These are phyloP conservation scores for Drosophila grimshawi DNA, from an alignment of 1,140 invertebrate species.

Conservation along the genomic window DNA sequence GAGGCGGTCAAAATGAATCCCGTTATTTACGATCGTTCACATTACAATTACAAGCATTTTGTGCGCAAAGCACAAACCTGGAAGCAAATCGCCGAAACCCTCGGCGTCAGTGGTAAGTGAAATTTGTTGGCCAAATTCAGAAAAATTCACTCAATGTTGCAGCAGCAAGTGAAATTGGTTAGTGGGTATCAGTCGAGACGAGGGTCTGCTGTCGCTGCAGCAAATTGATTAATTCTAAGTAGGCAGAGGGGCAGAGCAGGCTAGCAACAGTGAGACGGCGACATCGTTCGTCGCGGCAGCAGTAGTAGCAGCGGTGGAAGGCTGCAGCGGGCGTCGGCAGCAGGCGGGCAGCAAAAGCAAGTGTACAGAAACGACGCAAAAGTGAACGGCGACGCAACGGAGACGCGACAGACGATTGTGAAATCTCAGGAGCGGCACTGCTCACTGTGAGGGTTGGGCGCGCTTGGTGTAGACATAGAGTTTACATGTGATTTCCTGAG, in stretches of 20 bases:
- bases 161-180: constrained; percentile 48
- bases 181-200: constrained; percentile 19
- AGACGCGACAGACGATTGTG: constrained; percentile 65
- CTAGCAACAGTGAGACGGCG: constrained; percentile 53
- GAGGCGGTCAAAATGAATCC: constrained; percentile 83
- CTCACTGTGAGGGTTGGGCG: background rate
- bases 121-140: constrained; percentile 32
- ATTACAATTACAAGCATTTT: constrained; percentile 83
- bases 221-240: constrained; percentile 50
- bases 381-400: constrained; percentile 71
- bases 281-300: constrained; percentile 22
- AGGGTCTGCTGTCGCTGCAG: constrained; percentile 31
- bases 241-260: constrained; percentile 25
- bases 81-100: constrained; percentile 83
- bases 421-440: constrained; percentile 61
- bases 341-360: constrained; percentile 57
- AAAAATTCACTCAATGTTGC: background rate
- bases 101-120: constrained; percentile 81
- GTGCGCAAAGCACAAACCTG: constrained; percentile 81
- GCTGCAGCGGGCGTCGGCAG: constrained; percentile 45
- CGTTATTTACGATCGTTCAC: constrained; percentile 82
- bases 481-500: no score
- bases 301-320: background rate
- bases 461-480: no score
- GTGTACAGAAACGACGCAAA: constrained; percentile 77